Conservation (phyloP, 2,113 vertebrate genomes). For the Donacobius atricapilla region DNA sequence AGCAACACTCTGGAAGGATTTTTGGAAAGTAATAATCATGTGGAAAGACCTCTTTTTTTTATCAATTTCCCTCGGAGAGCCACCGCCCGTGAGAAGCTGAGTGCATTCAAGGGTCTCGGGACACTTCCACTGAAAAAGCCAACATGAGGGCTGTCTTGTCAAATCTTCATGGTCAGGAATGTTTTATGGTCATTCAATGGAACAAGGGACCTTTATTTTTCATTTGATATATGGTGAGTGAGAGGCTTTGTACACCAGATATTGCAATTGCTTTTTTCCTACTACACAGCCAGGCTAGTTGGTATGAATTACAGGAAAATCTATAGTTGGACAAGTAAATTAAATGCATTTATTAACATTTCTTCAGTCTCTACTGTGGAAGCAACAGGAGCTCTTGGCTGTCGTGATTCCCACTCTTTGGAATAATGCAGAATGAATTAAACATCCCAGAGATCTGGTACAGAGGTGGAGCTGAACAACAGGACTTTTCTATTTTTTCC, state of each 20-base stretch:
- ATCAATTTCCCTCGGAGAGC: background rate
- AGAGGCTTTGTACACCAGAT: background rate
- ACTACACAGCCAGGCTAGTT: background rate
- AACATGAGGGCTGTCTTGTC: background rate
- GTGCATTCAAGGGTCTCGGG: fast-evolving
- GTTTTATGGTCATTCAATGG: background rate
- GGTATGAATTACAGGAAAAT: background rate
- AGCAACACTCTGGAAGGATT: background rate
- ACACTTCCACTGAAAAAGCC: background rate
- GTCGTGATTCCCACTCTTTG: background rate
- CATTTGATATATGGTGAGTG: background rate
- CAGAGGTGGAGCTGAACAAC: background rate
- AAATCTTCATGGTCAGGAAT: background rate
- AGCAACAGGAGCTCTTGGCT: background rate
- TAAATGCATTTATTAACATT: background rate
- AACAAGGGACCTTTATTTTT: background rate
- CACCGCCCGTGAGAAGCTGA: background rate
- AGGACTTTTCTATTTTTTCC: background rate
- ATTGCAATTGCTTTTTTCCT: background rate
- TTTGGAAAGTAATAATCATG: background rate
- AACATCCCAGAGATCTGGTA: background rate
- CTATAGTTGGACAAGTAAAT: background rate
- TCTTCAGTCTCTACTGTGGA: background rate
- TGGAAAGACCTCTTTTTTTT: background rate
- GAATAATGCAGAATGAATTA: background rate